A percentile compares a stretch with the other conserved stretches of the same genome.
phyloP scores from a whole-genome alignment of 2,113 vertebrate genomes.

The Grallaria varia region DNA sequence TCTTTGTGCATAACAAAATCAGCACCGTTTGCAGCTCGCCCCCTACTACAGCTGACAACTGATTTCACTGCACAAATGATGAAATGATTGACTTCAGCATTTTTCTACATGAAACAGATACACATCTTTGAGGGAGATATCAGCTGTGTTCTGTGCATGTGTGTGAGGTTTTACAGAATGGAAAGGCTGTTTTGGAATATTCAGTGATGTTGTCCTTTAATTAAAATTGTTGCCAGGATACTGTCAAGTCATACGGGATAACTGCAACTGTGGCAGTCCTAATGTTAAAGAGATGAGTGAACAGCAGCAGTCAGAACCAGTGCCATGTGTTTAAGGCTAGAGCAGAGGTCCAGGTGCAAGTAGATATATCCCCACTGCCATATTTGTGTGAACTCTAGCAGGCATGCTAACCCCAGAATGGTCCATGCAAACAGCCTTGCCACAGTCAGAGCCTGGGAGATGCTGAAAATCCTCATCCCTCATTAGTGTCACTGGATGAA shows the following conservation, averaged over 20 bases:
- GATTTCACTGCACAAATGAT: constrained; percentile 43
- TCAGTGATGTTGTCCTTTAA: not conserved
- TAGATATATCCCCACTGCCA: not conserved
- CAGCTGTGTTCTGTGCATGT: not conserved
- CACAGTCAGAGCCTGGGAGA: not conserved
- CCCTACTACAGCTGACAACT: not conserved
- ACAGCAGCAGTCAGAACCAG: not conserved
- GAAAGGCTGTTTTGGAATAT: not conserved
- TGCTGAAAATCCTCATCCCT: not conserved
- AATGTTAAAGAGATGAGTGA: not conserved
- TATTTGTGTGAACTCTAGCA: not conserved
- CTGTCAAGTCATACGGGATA: not conserved
- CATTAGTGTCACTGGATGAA: not conserved
- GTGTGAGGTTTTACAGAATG: not conserved
- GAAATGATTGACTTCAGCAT: constrained; percentile 14
- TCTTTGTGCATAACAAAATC: constrained; percentile 33
- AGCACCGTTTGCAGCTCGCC: constrained; percentile 49
- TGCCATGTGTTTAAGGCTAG: not conserved
- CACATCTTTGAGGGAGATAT: not conserved
- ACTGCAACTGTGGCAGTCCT: not conserved
- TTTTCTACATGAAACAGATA: constrained; percentile 16
- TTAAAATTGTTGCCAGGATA: constrained; percentile 42
- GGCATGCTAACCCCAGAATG: not conserved
- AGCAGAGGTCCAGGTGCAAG: not conserved
- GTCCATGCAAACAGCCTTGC: not conserved